A percentile compares a stretch with the other conserved stretches of the same genome.
Evolutionary conservation across 2,113 vertebrate genomes (phyloP).

Genomic region (Trochalopteron elliotii): DNA sequence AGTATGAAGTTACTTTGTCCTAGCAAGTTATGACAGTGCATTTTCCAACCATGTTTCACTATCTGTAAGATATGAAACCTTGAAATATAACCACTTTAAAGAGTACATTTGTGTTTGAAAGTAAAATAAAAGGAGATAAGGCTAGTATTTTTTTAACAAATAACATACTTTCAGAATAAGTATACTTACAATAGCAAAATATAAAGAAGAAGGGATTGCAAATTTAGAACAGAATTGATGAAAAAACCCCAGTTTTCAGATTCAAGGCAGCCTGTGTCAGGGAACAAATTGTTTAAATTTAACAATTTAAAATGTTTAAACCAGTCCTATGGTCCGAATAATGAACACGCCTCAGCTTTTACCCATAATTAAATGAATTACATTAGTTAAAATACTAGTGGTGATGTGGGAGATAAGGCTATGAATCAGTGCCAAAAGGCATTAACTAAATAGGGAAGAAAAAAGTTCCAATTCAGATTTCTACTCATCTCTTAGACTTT

Average conservation of each 20-base stretch:
- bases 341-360: background rate
- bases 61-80: background rate
- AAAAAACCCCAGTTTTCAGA: background rate
- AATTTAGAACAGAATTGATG: background rate
- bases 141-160: background rate
- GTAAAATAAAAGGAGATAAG: background rate
- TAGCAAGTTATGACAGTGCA: background rate
- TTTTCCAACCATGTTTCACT: background rate
- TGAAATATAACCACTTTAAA: background rate
- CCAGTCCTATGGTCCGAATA: background rate
- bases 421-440: background rate
- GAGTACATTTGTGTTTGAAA: background rate
- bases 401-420: background rate
- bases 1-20: background rate
- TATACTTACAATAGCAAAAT: background rate
- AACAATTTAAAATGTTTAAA: background rate
- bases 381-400: background rate
- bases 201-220: background rate
- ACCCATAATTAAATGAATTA: background rate
- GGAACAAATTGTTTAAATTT: no score
- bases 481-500: background rate
- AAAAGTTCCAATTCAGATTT: background rate
- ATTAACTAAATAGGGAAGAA: background rate
- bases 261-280: background rate
- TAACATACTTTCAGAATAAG: background rate